phyloP scores from a whole-genome alignment of 2,888 invertebrate genomes.

The Stictocephala bisonia region DNA sequence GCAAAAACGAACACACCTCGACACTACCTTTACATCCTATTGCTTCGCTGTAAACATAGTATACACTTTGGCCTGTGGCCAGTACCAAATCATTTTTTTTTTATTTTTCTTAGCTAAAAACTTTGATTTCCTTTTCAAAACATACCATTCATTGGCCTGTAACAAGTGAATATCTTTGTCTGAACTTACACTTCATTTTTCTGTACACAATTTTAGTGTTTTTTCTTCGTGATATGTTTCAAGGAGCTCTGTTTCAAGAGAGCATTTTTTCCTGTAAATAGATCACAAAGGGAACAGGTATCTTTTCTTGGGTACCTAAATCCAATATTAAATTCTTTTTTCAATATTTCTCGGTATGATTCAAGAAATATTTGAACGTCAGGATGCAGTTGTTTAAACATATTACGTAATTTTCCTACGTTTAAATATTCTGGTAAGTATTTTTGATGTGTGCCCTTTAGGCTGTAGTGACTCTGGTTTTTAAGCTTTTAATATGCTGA shows the following conservation, averaged over 20 bases:
- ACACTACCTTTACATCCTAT: constrained; percentile 43
- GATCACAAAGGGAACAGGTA: constrained; percentile 25
- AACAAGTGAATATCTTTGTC: not conserved
- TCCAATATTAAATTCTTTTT: too few relatives aligned
- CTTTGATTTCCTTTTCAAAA: not conserved
- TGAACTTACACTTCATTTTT: not conserved
- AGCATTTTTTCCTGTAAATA: not conserved
- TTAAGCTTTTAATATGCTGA: constrained; percentile 9
- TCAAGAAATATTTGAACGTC: not conserved
- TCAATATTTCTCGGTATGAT: constrained; percentile 5
- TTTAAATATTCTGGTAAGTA: constrained; percentile 18
- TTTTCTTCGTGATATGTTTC: constrained; percentile 16
- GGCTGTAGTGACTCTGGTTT: constrained; percentile 21
- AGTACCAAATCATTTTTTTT: constrained; percentile 36
- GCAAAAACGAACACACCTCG: constrained; percentile 44
- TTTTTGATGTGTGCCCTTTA: not conserved
- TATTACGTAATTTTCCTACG: constrained; percentile 4
- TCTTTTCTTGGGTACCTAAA: too few relatives aligned
- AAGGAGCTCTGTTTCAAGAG: not conserved
- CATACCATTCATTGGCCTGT: not conserved
- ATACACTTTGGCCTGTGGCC: constrained; percentile 19
- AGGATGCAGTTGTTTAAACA: constrained; percentile 12
- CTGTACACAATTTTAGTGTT: not conserved
- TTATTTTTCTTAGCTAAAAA: not conserved
- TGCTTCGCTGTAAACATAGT: constrained; percentile 43